Conservation (phyloP, 2,113 vertebrate species). For the Cariama cristata region DNA sequence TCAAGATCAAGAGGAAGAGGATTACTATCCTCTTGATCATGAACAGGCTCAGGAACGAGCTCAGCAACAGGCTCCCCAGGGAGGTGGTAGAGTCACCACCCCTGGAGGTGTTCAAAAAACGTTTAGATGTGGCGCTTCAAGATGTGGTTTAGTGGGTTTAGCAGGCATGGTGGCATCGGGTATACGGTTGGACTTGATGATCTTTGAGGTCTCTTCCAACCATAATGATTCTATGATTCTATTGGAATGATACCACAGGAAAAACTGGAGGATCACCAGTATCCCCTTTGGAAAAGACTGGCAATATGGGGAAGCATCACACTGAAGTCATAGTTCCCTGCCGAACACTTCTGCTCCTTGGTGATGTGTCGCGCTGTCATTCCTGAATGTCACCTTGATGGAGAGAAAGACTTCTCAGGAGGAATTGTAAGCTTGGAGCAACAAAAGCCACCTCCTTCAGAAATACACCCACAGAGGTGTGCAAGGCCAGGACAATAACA, state of each 20-base stretch:
- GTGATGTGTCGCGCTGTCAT: background rate
- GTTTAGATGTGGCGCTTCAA: no score
- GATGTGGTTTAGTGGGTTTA: no score
- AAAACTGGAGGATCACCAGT: background rate
- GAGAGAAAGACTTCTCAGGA: background rate
- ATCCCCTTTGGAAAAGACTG: background rate
- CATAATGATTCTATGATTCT: no score
- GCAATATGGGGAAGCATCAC: background rate
- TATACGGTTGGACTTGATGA: no score
- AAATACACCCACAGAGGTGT: background rate
- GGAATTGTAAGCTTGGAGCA: background rate
- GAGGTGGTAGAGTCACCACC: no score
- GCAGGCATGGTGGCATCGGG: no score
- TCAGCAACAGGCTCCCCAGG: no score
- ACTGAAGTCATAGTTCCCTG: background rate
- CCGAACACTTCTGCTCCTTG: background rate
- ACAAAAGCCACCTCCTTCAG: slow-evolving; percentile 44
- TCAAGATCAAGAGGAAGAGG: background rate
- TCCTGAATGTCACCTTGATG: slow-evolving; percentile 35
- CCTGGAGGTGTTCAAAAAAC: no score
- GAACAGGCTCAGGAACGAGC: no score
- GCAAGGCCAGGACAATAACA: slow-evolving; percentile 1
- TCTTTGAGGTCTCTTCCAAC: no score
- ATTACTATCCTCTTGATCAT: background rate
- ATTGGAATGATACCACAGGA: background rate